Conservation (phyloP, 1,140 invertebrate species). For the Teleopsis dalmanni region DNA sequence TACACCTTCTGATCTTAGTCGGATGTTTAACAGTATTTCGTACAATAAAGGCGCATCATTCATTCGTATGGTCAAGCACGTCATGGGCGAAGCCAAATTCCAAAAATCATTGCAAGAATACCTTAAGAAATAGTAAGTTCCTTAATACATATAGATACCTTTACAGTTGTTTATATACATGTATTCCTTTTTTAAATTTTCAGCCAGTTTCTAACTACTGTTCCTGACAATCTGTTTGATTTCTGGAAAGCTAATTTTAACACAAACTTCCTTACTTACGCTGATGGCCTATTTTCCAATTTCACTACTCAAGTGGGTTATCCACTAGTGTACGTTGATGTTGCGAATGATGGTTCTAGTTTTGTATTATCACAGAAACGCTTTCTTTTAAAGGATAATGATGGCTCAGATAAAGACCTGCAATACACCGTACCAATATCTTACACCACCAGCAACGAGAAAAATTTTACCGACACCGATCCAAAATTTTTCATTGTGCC, state of each 20-base stretch:
- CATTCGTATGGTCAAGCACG: constrained; percentile 68
- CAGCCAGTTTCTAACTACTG: constrained; percentile 35
- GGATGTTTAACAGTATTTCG: constrained; percentile 53
- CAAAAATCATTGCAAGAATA: constrained; percentile 52
- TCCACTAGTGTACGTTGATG: constrained; percentile 55
- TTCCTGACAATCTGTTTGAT: constrained; percentile 52
- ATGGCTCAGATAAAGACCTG: constrained; percentile 16
- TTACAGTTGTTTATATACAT: neutral
- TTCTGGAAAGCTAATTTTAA: constrained; percentile 49
- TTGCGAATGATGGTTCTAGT: constrained; percentile 12
- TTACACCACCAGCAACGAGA: constrained; percentile 46
- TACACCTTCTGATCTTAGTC: constrained; percentile 46
- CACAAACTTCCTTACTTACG: constrained; percentile 6
- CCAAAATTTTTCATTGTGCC: constrained; percentile 45
- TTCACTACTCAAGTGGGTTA: constrained; percentile 71
- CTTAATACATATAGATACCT: neutral
- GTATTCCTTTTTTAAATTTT: neutral
- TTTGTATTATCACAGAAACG: constrained; percentile 46
- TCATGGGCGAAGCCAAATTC: constrained; percentile 58
- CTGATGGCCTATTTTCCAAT: constrained; percentile 51
- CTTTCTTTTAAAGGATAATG: constrained; percentile 47
- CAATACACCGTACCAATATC: constrained; percentile 58
- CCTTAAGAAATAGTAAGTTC: constrained; percentile 46
- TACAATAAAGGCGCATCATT: constrained; percentile 61
- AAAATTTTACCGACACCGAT: constrained; percentile 49